These are phyloP conservation scores for Catocala sponsa DNA, from an alignment of 2,888 invertebrate genomes.

Conservation along the genomic window DNA sequence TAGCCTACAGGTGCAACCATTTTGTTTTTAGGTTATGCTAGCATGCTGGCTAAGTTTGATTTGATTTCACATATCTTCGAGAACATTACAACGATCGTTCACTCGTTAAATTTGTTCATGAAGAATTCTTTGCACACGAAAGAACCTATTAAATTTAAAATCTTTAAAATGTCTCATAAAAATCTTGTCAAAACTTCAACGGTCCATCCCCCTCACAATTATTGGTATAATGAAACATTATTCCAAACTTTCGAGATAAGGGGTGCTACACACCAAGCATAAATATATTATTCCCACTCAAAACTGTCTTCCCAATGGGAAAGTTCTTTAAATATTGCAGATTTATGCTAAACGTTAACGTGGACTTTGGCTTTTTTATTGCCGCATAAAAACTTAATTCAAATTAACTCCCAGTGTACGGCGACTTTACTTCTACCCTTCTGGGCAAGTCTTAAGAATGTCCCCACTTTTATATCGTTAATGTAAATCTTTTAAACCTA, in stretches of 20 bases:
- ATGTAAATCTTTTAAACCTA: conserved; percentile 43
- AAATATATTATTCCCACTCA: conserved; percentile 69
- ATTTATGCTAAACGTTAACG: conserved; percentile 78
- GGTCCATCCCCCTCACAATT: conserved; percentile 32
- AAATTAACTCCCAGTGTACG: conserved; percentile 68
- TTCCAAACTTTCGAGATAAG: conserved; percentile 49
- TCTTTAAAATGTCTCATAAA: conserved; percentile 4
- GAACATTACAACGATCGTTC: too few species aligned
- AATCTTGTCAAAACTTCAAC: conserved; percentile 28
- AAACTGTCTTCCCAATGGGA: conserved; percentile 63
- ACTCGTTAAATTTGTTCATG: too few species aligned
- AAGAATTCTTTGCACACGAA: too few species aligned
- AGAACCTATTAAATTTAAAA: too few species aligned
- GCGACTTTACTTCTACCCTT: conserved; percentile 44
- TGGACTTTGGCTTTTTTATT: conserved; percentile 65
- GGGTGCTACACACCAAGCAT: conserved; percentile 51
- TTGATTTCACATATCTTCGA: too few species aligned
- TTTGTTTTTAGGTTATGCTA: too few species aligned
- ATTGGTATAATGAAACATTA: conserved; percentile 48
- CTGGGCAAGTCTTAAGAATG: conserved; percentile 30
- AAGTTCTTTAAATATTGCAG: conserved; percentile 78
- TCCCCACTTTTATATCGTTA: conserved; percentile 35
- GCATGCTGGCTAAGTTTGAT: too few species aligned
- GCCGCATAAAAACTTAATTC: conserved; percentile 74
- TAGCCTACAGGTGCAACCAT: too few species aligned